Evolutionary conservation across 2,888 invertebrate genomes (phyloP).

Genomic region (Drosophila affinis): DNA sequence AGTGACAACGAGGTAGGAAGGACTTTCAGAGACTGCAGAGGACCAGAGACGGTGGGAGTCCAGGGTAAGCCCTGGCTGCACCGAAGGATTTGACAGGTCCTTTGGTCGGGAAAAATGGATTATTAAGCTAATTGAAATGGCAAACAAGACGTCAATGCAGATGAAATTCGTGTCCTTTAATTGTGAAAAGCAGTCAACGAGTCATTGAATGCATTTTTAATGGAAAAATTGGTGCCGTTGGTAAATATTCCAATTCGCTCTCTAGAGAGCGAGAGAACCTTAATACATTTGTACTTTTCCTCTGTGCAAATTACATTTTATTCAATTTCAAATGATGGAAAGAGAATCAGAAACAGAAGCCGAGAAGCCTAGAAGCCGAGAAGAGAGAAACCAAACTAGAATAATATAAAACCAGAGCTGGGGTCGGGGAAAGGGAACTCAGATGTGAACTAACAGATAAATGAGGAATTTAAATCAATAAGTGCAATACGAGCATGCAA

Average conservation of each 20-base stretch:
- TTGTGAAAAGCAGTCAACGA: neutral
- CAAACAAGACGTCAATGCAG: neutral
- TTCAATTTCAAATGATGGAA: neutral
- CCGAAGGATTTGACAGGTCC: neutral
- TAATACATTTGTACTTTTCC: neutral
- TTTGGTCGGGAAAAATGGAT: neutral
- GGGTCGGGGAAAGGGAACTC: neutral
- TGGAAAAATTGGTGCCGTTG: neutral
- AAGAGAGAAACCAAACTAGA: too few species aligned
- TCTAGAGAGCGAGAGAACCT: neutral
- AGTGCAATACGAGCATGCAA: neutral
- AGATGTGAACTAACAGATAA: neutral
- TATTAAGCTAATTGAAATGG: neutral
- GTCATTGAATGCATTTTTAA: neutral
- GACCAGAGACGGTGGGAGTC: neutral
- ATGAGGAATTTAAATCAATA: constrained; percentile 1
- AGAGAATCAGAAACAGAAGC: neutral
- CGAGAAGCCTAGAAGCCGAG: neutral
- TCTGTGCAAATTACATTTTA: neutral
- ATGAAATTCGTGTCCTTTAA: neutral
- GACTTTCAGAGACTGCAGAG: neutral
- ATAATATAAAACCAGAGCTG: neutral
- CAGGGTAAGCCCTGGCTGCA: neutral
- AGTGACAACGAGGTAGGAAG: constrained; percentile 7
- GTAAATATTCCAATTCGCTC: neutral